Evolutionary conservation across 2,113 vertebrate species (phyloP).

Genomic region (Chaetops frenatus): DNA sequence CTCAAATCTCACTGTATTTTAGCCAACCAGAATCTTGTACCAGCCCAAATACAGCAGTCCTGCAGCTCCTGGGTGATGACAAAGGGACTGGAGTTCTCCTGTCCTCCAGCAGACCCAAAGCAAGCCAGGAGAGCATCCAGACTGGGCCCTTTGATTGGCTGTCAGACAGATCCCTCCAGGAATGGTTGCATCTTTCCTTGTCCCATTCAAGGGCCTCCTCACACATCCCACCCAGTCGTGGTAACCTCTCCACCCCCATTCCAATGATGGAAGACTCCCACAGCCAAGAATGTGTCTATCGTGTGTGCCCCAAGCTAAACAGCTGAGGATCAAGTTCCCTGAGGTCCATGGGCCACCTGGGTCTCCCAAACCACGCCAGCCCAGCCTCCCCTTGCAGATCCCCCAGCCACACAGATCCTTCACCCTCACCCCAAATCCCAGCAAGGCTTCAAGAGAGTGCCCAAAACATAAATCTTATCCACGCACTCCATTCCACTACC

Average conservation of each 20-base stretch:
- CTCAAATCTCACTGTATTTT: background rate
- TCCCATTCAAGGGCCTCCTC: background rate
- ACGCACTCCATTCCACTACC: background rate
- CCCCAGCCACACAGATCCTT: background rate
- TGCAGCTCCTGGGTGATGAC: rapidly evolving
- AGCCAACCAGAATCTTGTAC: background rate
- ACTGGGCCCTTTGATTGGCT: background rate
- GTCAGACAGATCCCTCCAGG: background rate
- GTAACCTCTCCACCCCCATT: background rate
- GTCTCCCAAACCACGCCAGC: background rate
- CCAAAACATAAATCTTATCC: background rate
- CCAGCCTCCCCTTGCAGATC: background rate
- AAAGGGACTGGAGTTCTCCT: background rate
- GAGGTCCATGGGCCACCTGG: background rate
- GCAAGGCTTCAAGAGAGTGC: background rate
- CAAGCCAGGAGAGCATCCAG: background rate
- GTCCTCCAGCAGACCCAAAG: background rate
- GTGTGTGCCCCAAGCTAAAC: background rate
- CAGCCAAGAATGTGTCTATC: background rate
- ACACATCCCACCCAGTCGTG: rapidly evolving
- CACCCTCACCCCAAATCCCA: background rate
- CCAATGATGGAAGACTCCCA: background rate
- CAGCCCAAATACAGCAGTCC: background rate
- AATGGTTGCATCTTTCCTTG: background rate
- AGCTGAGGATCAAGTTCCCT: background rate